These are phyloP conservation scores for Macrophya alboannulata DNA, from an alignment of 2,888 invertebrate species.

Conservation along the genomic window DNA sequence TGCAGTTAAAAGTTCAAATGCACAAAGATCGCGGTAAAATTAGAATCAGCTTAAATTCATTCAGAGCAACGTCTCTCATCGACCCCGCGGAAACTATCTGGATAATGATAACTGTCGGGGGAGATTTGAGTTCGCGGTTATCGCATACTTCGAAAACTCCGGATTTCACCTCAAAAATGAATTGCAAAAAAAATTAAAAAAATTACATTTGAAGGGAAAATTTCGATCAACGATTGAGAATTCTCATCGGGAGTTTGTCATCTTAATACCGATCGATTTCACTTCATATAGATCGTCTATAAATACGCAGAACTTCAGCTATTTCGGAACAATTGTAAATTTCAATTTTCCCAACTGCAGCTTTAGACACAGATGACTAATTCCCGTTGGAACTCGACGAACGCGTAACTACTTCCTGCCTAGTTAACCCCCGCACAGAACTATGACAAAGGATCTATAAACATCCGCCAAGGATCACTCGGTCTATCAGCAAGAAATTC, in stretches of 20 bases:
- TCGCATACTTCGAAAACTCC: not conserved
- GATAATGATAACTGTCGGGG: not conserved
- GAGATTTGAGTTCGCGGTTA: not conserved
- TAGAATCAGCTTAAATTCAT: slow-evolving; percentile 49
- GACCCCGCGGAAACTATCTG: slow-evolving; percentile 23
- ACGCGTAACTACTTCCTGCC: not conserved
- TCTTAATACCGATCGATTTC: not conserved
- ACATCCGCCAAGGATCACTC: not conserved
- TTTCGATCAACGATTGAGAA: too few relatives aligned
- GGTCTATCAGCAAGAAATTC: too few relatives aligned
- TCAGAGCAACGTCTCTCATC: slow-evolving; percentile 35
- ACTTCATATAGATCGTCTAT: not conserved
- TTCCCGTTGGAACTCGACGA: not conserved
- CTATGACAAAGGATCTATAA: not conserved
- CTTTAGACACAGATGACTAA: not conserved
- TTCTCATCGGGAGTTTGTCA: not conserved
- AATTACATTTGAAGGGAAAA: too few relatives aligned
- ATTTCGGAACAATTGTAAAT: not conserved
- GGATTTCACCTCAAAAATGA: not conserved
- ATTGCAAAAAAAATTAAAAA: not conserved
- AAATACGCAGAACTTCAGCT: not conserved
- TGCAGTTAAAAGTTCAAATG: slow-evolving; percentile 65
- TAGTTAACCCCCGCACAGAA: not conserved
- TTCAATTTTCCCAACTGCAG: not conserved
- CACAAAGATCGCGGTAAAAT: slow-evolving; percentile 56